Evolutionary conservation across 2,113 vertebrate genomes (phyloP), one percentile per base, ranked within the genome.

Genomic region (Poeciliopsis prolifica): DNA sequence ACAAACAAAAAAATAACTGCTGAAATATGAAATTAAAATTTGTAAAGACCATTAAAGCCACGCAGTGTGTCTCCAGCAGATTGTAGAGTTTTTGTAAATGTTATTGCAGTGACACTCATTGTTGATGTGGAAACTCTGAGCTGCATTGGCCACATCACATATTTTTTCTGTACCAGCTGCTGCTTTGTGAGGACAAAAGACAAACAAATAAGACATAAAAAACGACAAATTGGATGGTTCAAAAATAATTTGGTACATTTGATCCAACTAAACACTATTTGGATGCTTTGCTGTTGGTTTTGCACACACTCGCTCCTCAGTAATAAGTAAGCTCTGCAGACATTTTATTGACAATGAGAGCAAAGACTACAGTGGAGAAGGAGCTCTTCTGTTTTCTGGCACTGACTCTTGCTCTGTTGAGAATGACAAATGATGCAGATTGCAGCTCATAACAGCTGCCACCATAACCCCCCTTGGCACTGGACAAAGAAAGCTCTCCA

Each of bases 381-480:
- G 30, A 37, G 31, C 24, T 33, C 9, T 8, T 70, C 31, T 31
- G 54, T 58, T 60, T 37, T n/a, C 68, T 70, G 54, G 51, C 31
- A 10, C 68, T 70, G 68, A 61, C 31, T 70, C 9, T 10, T 29
- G 26, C n/a, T 15, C 65, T n/a, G 51, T 61, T 37, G 35, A 19
- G 33, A 70, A 70, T 70, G 54, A 70, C 51, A 61, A 60, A 70
- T 26, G 51, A 35, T 60, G 51, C 68, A 37, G 68, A 60, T 37
- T 33, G 68, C 68, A 44, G 35, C 37, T 62, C 4, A 42, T 42
- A 63, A 40, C 33, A 22, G 69, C n/a, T 61, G 30, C 24, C 51
- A 60, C 51, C 10, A 5, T 35, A 60, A 44, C n/a, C 33, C 33
- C 30, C 51, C 11, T 31, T 70, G 24, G 54, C 69, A 60, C 13